These are phyloP conservation scores for Amblyjoppa fuscipennis DNA, from an alignment of 2,888 invertebrate genomes.

Conservation along the genomic window DNA sequence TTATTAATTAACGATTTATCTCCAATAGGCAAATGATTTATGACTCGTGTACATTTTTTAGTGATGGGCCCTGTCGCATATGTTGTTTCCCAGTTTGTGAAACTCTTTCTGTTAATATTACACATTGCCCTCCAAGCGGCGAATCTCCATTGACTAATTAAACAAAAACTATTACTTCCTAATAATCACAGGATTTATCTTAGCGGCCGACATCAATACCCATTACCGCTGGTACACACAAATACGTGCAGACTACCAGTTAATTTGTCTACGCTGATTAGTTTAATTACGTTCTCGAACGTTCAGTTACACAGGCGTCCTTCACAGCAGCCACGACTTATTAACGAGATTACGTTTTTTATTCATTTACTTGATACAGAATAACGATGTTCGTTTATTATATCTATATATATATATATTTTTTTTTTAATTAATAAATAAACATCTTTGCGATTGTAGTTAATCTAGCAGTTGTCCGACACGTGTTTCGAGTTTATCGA, in stretches of 20 bases:
- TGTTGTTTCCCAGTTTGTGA: slow-evolving; percentile 51
- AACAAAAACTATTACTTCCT: slow-evolving; percentile 81
- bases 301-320: slow-evolving; percentile 75
- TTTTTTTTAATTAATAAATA: slow-evolving; percentile 22
- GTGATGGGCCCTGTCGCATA: slow-evolving; percentile 69
- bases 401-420: slow-evolving; percentile 42
- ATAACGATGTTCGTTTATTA: slow-evolving; percentile 55
- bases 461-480: slow-evolving; percentile 36
- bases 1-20: slow-evolving; percentile 71
- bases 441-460: slow-evolving; percentile 24
- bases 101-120: slow-evolving; percentile 76
- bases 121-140: slow-evolving; percentile 74
- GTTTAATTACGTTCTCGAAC: slow-evolving; percentile 55
- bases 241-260: slow-evolving; percentile 81
- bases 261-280: slow-evolving; percentile 79
- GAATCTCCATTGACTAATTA: slow-evolving; percentile 78
- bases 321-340: slow-evolving; percentile 75
- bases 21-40: slow-evolving; percentile 81
- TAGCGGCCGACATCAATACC: slow-evolving; percentile 84
- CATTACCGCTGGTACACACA: slow-evolving; percentile 81
- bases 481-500: slow-evolving; percentile 29
- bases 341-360: slow-evolving; percentile 29
- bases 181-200: slow-evolving; percentile 85
- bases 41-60: slow-evolving; percentile 80
- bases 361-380: slow-evolving; percentile 64